Percentiles rank a stretch among this genome's conserved stretches.
Evolutionary conservation across 2,797 vertebrate genomes (phyloP).

Genomic region (Sandelia bainsii): DNA sequence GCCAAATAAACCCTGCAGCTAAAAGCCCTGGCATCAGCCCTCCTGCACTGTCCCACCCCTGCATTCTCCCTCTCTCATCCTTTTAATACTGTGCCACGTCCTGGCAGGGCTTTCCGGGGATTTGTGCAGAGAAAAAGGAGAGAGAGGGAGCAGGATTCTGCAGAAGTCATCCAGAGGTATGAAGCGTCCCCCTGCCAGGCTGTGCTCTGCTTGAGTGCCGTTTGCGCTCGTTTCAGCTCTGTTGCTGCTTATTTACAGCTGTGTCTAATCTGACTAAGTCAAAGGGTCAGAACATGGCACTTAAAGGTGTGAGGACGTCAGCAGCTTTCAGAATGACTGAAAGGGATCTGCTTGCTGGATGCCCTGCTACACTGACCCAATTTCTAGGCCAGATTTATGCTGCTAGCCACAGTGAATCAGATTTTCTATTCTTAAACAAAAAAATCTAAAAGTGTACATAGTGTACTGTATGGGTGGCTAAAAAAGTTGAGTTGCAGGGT

Average conservation of each 20-base stretch:
- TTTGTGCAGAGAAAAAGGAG: slow-evolving; percentile 93
- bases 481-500: no score
- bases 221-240: slow-evolving; percentile 31
- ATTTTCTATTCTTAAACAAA: slow-evolving; percentile 22
- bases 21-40: slow-evolving; percentile 62
- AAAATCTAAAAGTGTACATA: slow-evolving; percentile 5
- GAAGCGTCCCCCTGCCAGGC: slow-evolving; percentile 57
- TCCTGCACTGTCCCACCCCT: slow-evolving; percentile 56
- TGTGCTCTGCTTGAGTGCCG: slow-evolving; percentile 33
- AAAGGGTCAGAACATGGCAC: slow-evolving; percentile 45
- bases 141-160: slow-evolving; percentile 90
- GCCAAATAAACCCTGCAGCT: slow-evolving; percentile 65
- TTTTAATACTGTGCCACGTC: slow-evolving; percentile 82
- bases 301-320: slow-evolving; percentile 42
- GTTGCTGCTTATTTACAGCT: slow-evolving; percentile 49
- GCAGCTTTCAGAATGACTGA: slow-evolving; percentile 33
- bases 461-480: not conserved
- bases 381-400: slow-evolving; percentile 27
- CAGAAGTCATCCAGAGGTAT: slow-evolving; percentile 93
- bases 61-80: slow-evolving; percentile 71
- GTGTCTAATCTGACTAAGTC: slow-evolving; percentile 55
- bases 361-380: slow-evolving; percentile 10
- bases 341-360: slow-evolving; percentile 28
- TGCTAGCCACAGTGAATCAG: slow-evolving; percentile 5
- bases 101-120: slow-evolving; percentile 93